phyloP scores from a whole-genome alignment of 2,888 invertebrate genomes.

The Drosophila kambysellisi region DNA sequence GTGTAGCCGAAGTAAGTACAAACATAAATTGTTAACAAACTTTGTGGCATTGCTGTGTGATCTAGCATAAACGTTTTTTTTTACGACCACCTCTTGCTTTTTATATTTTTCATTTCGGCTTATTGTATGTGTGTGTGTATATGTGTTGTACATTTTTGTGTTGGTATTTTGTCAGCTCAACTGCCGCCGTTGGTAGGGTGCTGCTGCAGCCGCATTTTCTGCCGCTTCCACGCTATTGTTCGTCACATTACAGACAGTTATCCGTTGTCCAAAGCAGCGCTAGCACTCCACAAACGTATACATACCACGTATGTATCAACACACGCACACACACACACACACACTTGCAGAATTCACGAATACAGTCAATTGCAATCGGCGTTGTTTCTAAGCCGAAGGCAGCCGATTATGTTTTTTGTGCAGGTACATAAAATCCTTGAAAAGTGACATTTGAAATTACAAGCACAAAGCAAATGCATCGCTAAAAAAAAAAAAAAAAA shows the following conservation, averaged over 20 bases:
- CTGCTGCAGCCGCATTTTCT: constrained; percentile 20
- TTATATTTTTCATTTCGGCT: constrained; percentile 12
- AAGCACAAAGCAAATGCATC: background rate
- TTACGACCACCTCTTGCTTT: constrained; percentile 18
- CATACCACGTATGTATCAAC: constrained; percentile 10
- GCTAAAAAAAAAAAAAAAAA: background rate
- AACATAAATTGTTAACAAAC: background rate
- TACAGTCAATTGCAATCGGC: constrained; percentile 40
- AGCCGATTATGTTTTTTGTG: background rate
- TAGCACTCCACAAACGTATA: background rate
- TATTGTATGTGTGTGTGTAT: constrained; percentile 17
- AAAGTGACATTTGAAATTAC: constrained; percentile 4
- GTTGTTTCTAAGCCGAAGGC: constrained; percentile 38
- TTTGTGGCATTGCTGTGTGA: background rate
- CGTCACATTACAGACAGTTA: constrained; percentile 13
- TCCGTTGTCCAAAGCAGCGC: background rate
- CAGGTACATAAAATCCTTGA: constrained; percentile 22
- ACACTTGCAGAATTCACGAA: constrained; percentile 1
- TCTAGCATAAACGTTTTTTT: background rate
- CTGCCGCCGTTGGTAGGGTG: constrained; percentile 13
- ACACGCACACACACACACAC: constrained; percentile 11
- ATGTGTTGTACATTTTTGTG: constrained; percentile 27
- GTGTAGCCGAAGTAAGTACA: constrained; percentile 45
- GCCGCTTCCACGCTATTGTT: constrained; percentile 32
- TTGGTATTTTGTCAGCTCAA: constrained; percentile 35